phyloP scores from a whole-genome alignment of 1,140 invertebrate species.

The Orius laevigatus region DNA sequence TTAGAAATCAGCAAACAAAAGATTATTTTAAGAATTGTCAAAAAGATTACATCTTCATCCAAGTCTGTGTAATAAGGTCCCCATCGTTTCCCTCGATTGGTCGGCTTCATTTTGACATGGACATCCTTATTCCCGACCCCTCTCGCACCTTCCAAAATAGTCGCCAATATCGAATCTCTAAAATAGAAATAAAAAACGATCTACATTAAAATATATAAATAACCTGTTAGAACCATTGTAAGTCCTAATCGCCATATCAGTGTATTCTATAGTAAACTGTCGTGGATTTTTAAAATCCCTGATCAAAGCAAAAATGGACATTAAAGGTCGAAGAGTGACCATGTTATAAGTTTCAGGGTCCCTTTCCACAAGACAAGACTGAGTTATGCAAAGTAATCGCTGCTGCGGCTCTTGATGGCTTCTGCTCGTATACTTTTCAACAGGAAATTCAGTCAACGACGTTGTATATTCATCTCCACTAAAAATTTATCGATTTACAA shows the following conservation, averaged over 20 bases:
- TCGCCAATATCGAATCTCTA: conserved; percentile 87
- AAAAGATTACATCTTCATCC: conserved; percentile 65
- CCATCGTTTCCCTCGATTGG: conserved; percentile 67
- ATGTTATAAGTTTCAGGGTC: conserved; percentile 92
- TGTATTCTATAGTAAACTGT: conserved; percentile 85
- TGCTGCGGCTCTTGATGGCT: conserved; percentile 64
- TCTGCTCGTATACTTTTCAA: conserved; percentile 66
- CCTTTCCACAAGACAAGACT: conserved; percentile 87
- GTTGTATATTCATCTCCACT: conserved; percentile 77
- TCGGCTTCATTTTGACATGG: conserved; percentile 78
- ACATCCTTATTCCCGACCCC: conserved; percentile 94
- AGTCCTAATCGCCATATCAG: conserved; percentile 71
- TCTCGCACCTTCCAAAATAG: conserved; percentile 85
- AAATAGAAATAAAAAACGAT: conserved; percentile 1
- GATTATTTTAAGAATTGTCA: background rate
- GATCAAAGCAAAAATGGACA: conserved; percentile 83
- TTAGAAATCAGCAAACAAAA: too few species aligned
- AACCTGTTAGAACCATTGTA: conserved; percentile 76
- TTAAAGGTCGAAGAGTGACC: conserved; percentile 71
- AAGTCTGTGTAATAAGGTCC: conserved; percentile 75
- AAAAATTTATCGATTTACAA: too few species aligned
- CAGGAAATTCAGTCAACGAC: conserved; percentile 79
- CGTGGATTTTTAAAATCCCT: conserved; percentile 83
- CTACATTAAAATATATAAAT: too few species aligned
- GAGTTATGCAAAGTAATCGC: conserved; percentile 85